Percentiles rank a stretch among this genome's conserved stretches.
phyloP scores from a whole-genome alignment of 2,888 invertebrate genomes.

The Tenthredo amoena region DNA sequence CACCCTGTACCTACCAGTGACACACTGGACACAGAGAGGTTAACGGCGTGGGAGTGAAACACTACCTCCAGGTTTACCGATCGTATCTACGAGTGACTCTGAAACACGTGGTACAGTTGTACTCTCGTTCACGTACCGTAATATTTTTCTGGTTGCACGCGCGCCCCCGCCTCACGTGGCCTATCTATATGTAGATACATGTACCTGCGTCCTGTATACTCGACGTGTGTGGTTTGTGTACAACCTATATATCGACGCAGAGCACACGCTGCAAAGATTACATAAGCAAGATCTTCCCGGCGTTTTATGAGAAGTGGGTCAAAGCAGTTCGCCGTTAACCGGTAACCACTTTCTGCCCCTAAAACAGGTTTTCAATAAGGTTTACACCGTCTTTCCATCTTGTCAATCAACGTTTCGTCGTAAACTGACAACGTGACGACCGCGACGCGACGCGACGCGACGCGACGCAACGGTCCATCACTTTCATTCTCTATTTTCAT shows the following conservation, averaged over 20 bases:
- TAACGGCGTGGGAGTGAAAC: conserved; percentile 48
- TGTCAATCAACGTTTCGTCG: not conserved
- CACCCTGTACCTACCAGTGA: conserved; percentile 27
- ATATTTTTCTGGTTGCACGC: conserved; percentile 22
- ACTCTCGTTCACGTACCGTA: conserved; percentile 37
- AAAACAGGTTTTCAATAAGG: conserved; percentile 26
- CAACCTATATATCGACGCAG: conserved; percentile 5
- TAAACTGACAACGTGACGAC: conserved; percentile 5
- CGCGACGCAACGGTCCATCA: not conserved
- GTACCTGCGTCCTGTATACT: conserved; percentile 7
- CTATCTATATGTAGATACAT: not conserved
- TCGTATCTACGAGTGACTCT: conserved; percentile 50
- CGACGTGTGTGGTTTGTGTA: not conserved
- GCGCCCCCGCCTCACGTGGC: conserved; percentile 35
- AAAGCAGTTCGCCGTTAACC: conserved; percentile 1
- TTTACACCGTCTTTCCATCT: not conserved
- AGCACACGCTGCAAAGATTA: conserved; percentile 10
- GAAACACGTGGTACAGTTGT: conserved; percentile 53
- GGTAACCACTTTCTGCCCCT: conserved; percentile 16
- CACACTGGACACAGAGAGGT: conserved; percentile 50
- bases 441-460: not conserved
- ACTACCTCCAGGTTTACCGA: conserved; percentile 42
- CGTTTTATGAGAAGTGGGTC: conserved; percentile 47
- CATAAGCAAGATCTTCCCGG: conserved; percentile 39
- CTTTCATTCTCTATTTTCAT: conserved; percentile 7